These are phyloP conservation scores for Drosophila kuntzei DNA, from an alignment of 2,888 invertebrate species.

Conservation along the genomic window DNA sequence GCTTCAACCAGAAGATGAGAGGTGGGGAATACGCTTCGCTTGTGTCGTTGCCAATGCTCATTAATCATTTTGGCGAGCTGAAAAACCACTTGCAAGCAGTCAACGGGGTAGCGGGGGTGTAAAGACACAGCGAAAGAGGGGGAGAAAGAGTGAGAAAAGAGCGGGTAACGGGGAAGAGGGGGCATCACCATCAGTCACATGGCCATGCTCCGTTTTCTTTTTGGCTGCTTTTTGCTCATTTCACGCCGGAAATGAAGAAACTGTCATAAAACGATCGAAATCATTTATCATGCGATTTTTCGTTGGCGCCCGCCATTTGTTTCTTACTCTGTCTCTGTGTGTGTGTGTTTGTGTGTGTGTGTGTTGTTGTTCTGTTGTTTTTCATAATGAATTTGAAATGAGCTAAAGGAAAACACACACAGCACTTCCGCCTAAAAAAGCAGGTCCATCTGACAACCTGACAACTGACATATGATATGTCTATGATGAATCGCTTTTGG, in stretches of 20 bases:
- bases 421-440: slow-evolving; percentile 40
- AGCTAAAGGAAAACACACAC: slow-evolving; percentile 30
- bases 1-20: background rate
- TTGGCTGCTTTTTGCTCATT: slow-evolving; percentile 64
- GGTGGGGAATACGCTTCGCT: slow-evolving; percentile 17
- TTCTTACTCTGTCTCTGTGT: slow-evolving; percentile 8
- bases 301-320: slow-evolving; percentile 61
- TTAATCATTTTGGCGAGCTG: slow-evolving; percentile 72
- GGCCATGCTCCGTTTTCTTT: slow-evolving; percentile 50
- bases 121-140: background rate
- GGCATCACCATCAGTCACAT: slow-evolving; percentile 53
- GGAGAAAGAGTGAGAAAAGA: background rate
- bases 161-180: background rate
- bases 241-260: slow-evolving; percentile 84
- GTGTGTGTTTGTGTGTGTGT: slow-evolving; percentile 4
- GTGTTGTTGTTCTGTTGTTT: slow-evolving; percentile 12
- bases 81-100: slow-evolving; percentile 17
- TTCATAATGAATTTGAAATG: slow-evolving; percentile 58
- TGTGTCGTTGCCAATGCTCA: slow-evolving; percentile 64
- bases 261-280: slow-evolving; percentile 83
- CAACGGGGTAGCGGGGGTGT: slow-evolving; percentile 7
- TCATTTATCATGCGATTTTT: slow-evolving; percentile 83
- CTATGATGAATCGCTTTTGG: slow-evolving; percentile 24
- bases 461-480: slow-evolving; percentile 39
- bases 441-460: slow-evolving; percentile 23